Base-by-base conservation (phyloP, 2,888 invertebrate species). In the Parnassius apollo region DNA sequence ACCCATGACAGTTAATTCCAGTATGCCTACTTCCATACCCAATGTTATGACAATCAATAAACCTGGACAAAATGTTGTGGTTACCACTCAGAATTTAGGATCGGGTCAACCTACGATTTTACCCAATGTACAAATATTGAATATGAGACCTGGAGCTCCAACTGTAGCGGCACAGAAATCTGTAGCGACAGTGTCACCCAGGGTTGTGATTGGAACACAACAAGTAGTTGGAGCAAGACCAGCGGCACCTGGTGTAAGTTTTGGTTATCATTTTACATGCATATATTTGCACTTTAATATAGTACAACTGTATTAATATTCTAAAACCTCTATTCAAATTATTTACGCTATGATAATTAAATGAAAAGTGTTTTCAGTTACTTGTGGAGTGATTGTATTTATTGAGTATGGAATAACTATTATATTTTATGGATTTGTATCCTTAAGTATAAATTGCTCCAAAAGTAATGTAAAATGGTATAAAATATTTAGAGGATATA, bases 101-200 rank as follows among this genome's bases (percentile, higher is more conserved):
- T 93, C 93, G 72, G 92, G 89, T 66, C 94, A 95, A 73, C 94
- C 94, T 71, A 91, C 93, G 7, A 92, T 94, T 64, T 86, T 95
- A 69, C 95, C 95, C 62, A 96, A 96, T 88, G 96, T 97, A 76
- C 96, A 96, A 88, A 96, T 97, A 80, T 93, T 97, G 73, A 97
- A 97, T 86, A 96, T 96, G 93, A 93, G 97, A 72, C 95, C 96
- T 60, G 95, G 94, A 66, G 93, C 94, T 66, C 95, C 96, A 55
- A 74, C 78, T 35, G 93, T 94, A 72, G 93, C 94, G 67, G 94
- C 94, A 64, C 95, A 95, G 83, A 96, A 96, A 86, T 94, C 94
- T 68, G 95, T 97, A 68, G 94, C 95, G 63, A 94, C 94, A 64
- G 95, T 96, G 68, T 94, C 96, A 65, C 95, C 96, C 59, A 94